A percentile compares a stretch with the other conserved stretches of the same genome.
Conservation (phyloP, 1,140 invertebrate species). For the Drosophila rhopaloa region DNA sequence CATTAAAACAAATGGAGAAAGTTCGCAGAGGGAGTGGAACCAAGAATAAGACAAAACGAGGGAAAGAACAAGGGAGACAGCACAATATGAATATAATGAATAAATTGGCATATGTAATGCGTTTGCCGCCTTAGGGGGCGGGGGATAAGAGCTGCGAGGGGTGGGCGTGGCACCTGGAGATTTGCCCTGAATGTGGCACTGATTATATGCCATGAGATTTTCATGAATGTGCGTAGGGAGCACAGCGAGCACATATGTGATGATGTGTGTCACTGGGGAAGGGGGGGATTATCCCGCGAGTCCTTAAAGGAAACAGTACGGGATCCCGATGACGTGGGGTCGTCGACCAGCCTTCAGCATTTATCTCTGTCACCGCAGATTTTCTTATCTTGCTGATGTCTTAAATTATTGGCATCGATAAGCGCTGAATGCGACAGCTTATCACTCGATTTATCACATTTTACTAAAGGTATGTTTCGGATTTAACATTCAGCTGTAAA, state of each 20-base stretch:
- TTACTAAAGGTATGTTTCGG: not conserved
- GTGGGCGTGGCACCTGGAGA: conserved; percentile 59
- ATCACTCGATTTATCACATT: conserved; percentile 41
- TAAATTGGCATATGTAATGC: conserved; percentile 81
- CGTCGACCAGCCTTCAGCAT: conserved; percentile 27
- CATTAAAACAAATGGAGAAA: conserved; percentile 65
- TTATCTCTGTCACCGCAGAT: conserved; percentile 25
- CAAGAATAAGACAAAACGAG: conserved; percentile 25
- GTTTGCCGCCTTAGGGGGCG: conserved; percentile 42
- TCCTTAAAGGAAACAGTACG: not conserved
- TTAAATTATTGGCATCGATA: conserved; percentile 36
- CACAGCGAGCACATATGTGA: conserved; percentile 4
- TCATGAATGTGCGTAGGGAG: conserved; percentile 50
- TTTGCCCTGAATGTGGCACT: conserved; percentile 73
- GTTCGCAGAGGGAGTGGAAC: conserved; percentile 25
- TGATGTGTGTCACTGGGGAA: not conserved
- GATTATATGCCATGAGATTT: conserved; percentile 77
- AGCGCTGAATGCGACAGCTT: conserved; percentile 31
- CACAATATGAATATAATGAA: conserved; percentile 81
- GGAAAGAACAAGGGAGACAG: conserved; percentile 10
- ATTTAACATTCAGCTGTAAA: not conserved
- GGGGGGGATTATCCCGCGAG: not conserved
- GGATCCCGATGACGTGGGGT: not conserved
- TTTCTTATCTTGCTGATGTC: conserved; percentile 18
- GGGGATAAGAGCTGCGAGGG: not conserved